Percentiles rank a stretch among this genome's conserved stretches.
Conservation (phyloP, 2,113 vertebrate genomes). For the Calyptommatus sinebrachiatus region DNA sequence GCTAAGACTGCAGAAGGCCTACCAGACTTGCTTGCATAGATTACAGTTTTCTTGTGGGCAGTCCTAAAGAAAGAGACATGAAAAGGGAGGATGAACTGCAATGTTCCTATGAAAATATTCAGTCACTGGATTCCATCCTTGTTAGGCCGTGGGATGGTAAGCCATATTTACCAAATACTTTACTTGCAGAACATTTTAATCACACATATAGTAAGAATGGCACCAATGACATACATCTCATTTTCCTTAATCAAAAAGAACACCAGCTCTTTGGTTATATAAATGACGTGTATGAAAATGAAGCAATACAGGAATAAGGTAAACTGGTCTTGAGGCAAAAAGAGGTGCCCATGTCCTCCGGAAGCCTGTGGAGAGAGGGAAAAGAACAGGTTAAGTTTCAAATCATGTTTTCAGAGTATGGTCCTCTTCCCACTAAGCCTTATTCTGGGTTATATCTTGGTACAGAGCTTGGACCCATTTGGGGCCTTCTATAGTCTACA, state of each 20-base stretch:
- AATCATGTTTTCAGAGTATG: neutral
- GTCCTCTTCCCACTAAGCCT: too few species aligned
- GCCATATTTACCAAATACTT: conserved; percentile 30
- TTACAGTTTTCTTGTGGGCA: neutral
- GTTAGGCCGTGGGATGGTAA: conserved; percentile 1
- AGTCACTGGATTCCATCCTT: neutral
- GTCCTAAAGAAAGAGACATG: neutral
- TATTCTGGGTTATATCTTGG: too few species aligned
- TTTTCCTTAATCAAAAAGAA: conserved; percentile 63
- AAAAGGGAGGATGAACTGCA: neutral
- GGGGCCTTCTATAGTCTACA: too few species aligned
- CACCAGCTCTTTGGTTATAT: conserved; percentile 57
- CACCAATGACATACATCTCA: conserved; percentile 51
- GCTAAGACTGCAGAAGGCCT: neutral
- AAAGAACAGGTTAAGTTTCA: neutral
- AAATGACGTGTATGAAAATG: conserved; percentile 48
- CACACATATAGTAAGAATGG: conserved; percentile 43
- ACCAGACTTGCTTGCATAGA: neutral
- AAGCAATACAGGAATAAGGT: conserved; percentile 61
- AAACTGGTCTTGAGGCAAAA: conserved; percentile 59
- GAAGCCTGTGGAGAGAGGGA: conserved; percentile 40
- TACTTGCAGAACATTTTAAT: conserved; percentile 62
- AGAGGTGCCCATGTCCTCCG: conserved; percentile 54
- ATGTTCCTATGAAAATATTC: neutral
- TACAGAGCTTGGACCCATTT: too few species aligned